These are phyloP conservation scores for Drosophila ogumai DNA, from an alignment of 1,140 invertebrate genomes.

Conservation along the genomic window DNA sequence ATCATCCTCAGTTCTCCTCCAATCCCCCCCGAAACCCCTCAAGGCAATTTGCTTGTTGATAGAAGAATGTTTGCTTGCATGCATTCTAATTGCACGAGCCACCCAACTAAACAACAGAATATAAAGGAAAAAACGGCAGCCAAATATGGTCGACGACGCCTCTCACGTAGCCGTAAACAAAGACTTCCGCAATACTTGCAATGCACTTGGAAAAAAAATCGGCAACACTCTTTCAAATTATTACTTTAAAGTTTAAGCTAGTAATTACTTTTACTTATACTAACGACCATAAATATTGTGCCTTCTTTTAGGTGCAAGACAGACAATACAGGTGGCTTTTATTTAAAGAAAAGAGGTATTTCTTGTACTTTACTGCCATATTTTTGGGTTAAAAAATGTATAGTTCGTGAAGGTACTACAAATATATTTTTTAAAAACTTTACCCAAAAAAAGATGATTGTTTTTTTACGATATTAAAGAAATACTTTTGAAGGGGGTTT, in stretches of 20 bases:
- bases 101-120: constrained; percentile 29
- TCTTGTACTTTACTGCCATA: too few species aligned
- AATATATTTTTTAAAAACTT: too few species aligned
- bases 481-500: too few species aligned
- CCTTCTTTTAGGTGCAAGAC: not conserved
- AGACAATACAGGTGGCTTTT: not conserved
- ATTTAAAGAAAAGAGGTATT: not conserved
- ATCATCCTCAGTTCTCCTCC: constrained; percentile 15
- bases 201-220: constrained; percentile 4
- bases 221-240: not conserved
- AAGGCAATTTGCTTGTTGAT: constrained; percentile 49
- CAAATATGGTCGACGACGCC: constrained; percentile 64
- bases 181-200: constrained; percentile 67
- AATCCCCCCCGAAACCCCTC: not conserved
- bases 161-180: constrained; percentile 47
- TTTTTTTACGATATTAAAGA: too few species aligned
- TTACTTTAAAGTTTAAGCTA: too few species aligned
- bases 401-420: too few species aligned
- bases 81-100: constrained; percentile 75
- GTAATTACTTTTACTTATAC: not conserved
- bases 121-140: constrained; percentile 12
- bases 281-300: not conserved
- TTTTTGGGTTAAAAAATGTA: not conserved
- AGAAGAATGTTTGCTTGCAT: constrained; percentile 67
- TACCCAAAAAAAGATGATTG: too few species aligned